These are phyloP conservation scores for Nymphalis io DNA, from an alignment of 1,140 invertebrate species.

Conservation along the genomic window DNA sequence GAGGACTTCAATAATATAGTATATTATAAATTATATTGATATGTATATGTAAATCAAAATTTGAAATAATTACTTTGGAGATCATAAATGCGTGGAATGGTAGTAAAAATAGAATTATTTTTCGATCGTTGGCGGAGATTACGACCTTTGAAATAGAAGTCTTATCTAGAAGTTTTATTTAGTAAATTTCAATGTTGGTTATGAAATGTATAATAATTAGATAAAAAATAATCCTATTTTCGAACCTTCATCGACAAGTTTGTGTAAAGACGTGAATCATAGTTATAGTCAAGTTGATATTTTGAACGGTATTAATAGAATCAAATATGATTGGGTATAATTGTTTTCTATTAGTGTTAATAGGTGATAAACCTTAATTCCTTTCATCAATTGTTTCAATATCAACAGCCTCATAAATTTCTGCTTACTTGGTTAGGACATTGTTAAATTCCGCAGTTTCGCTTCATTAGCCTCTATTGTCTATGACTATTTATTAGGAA, in stretches of 20 bases:
- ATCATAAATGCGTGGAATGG: too few relatives aligned
- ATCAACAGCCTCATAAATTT: slow-evolving; percentile 23
- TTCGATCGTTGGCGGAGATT: too few relatives aligned
- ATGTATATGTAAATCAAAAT: too few relatives aligned
- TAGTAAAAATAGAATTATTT: too few relatives aligned
- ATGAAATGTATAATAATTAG: too few relatives aligned
- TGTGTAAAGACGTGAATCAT: background rate
- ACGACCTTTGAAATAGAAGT: too few relatives aligned
- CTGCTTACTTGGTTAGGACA: slow-evolving; percentile 25
- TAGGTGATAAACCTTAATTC: slow-evolving; percentile 30
- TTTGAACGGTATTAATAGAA: slow-evolving; percentile 16
- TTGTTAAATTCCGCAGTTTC: slow-evolving; percentile 28
- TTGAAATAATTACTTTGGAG: too few relatives aligned
- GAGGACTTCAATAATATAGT: too few relatives aligned
- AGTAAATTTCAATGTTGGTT: too few relatives aligned
- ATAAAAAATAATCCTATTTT: background rate
- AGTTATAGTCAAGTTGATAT: background rate
- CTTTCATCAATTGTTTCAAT: slow-evolving; percentile 30
- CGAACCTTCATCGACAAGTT: background rate
- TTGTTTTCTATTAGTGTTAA: slow-evolving; percentile 29
- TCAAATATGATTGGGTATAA: slow-evolving; percentile 22
- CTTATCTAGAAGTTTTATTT: too few relatives aligned
- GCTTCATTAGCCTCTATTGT: slow-evolving; percentile 41
- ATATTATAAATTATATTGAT: too few relatives aligned
- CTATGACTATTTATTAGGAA: slow-evolving; percentile 47